Conservation (phyloP, 2,888 invertebrate genomes). For the Dryobotodes eremita region DNA sequence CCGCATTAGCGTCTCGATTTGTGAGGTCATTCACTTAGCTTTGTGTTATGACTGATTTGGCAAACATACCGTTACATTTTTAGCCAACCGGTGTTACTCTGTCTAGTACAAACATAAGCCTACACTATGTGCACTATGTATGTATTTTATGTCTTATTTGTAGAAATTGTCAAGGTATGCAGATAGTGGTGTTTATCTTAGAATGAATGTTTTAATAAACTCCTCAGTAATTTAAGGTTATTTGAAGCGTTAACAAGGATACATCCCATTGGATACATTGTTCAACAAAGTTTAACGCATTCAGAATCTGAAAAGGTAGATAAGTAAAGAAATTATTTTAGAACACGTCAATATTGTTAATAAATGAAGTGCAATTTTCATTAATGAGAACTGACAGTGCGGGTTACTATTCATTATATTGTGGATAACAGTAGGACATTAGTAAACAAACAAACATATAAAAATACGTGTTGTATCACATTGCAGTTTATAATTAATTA, state of each 20-base stretch:
- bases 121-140: conserved; percentile 23
- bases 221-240: conserved; percentile 24
- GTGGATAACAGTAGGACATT: not conserved
- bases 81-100: conserved; percentile 69
- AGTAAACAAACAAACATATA: not conserved
- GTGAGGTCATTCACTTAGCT: conserved; percentile 85
- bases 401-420: not conserved
- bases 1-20: conserved; percentile 69
- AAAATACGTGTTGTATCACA: conserved; percentile 7
- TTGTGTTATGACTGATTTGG: conserved; percentile 83
- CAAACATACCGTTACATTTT: conserved; percentile 85
- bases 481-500: conserved; percentile 20
- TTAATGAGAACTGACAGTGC: not conserved
- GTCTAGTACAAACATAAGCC: conserved; percentile 40
- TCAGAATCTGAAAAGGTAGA: conserved; percentile 21
- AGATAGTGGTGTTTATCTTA: conserved; percentile 47
- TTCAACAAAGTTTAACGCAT: not conserved
- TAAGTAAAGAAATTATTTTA: not conserved
- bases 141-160: conserved; percentile 43
- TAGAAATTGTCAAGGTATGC: conserved; percentile 58
- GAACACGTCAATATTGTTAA: too few relatives aligned
- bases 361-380: not conserved
- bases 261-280: not conserved
- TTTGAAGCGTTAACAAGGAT: conserved; percentile 30
- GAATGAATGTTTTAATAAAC: conserved; percentile 7